Evolutionary conservation across 2,888 invertebrate genomes (phyloP).

Genomic region (Enchytraeus crypticus): DNA sequence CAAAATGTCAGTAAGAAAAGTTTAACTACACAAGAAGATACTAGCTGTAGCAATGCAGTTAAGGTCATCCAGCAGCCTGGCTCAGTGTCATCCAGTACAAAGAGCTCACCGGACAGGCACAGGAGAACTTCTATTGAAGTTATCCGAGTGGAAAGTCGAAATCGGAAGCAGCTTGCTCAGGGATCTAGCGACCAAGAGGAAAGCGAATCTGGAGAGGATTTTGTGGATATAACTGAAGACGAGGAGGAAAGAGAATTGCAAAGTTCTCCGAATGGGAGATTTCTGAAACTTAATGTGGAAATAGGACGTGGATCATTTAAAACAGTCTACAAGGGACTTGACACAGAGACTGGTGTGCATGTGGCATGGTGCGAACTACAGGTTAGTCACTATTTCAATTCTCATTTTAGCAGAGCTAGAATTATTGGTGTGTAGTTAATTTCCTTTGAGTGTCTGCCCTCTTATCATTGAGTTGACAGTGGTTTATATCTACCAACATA

Average conservation of each 20-base stretch:
- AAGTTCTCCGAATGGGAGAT: constrained; percentile 76
- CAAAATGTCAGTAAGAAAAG: too few species aligned
- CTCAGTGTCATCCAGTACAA: too few species aligned
- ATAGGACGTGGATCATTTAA: constrained; percentile 97
- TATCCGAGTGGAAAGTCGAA: background rate
- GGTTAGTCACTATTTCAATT: constrained; percentile 53
- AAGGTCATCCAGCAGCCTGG: too few species aligned
- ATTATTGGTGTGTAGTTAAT: too few species aligned
- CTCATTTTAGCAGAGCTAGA: too few species aligned
- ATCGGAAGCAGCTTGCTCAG: background rate
- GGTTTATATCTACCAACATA: too few species aligned
- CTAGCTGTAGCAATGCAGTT: too few species aligned
- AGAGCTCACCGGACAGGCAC: too few species aligned
- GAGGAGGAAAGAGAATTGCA: constrained; percentile 76
- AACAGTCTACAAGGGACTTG: constrained; percentile 93
- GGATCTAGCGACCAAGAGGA: background rate
- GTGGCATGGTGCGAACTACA: constrained; percentile 98
- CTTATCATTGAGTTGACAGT: too few species aligned
- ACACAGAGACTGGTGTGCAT: constrained; percentile 94
- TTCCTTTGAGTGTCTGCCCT: too few species aligned
- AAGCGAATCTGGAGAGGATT: background rate
- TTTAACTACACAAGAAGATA: too few species aligned
- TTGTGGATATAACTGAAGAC: too few species aligned
- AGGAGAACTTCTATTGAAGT: background rate
- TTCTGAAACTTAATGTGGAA: constrained; percentile 96